These are phyloP conservation scores for Drosophila repletoides DNA, from an alignment of 1,140 invertebrate species.

Conservation along the genomic window DNA sequence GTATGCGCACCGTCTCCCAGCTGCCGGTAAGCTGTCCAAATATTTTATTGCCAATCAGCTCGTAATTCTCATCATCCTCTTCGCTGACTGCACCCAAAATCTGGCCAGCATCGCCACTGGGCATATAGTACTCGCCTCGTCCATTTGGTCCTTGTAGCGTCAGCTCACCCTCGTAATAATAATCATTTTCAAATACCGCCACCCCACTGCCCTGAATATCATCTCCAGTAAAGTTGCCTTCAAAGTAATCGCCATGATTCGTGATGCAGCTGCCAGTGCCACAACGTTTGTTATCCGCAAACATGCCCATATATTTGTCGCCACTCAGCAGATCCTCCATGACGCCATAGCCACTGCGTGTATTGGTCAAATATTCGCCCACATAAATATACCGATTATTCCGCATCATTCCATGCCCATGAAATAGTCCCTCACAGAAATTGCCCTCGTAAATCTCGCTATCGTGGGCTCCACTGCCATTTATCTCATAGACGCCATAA, in stretches of 20 bases:
- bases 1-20: conserved; percentile 92
- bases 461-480: conserved; percentile 88
- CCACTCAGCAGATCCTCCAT: conserved; percentile 93
- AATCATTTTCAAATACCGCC: conserved; percentile 94
- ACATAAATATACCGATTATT: conserved; percentile 93
- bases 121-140: conserved; percentile 91
- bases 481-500: conserved; percentile 85
- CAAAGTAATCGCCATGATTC: conserved; percentile 94
- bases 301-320: conserved; percentile 94
- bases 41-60: conserved; percentile 73
- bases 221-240: conserved; percentile 91
- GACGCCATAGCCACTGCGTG: conserved; percentile 92
- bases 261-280: conserved; percentile 93
- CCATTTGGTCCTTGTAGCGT: conserved; percentile 85
- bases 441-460: conserved; percentile 92
- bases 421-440: conserved; percentile 91
- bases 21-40: conserved; percentile 87
- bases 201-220: conserved; percentile 91
- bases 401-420: conserved; percentile 92
- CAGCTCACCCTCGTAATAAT: conserved; percentile 94
- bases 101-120: conserved; percentile 79
- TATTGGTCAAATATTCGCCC: conserved; percentile 91
- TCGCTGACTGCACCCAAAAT: conserved; percentile 23
- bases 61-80: conserved; percentile 53
- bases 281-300: conserved; percentile 91